Base-by-base conservation (phyloP, 1,140 invertebrate genomes). In the Octopus sinensis region DNA sequence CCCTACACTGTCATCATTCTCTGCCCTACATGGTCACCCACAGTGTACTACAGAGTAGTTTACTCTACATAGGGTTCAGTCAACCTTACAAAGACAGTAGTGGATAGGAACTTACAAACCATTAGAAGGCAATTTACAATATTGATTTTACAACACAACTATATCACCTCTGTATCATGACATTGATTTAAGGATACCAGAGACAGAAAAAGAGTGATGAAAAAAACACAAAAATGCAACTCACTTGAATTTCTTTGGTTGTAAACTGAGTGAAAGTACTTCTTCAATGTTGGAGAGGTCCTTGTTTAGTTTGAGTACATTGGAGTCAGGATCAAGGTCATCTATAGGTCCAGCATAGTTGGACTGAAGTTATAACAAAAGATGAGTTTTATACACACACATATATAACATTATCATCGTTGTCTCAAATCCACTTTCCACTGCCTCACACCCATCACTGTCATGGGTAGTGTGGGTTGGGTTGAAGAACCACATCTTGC, bases 241-340 rank as follows among this genome's bases (percentile, higher is more conserved):
- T 90, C 94, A 95, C 91, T 95, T 96, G 71, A 94, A 94, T 87
- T 97, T 96, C 56, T 94, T 92, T 6, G 94, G 93, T 88, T 94
- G 92, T 30, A 97, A 88, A 83, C 94, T 94, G 23, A 94, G 93
- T 80, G 93, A 93, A 82, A 97, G 91, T 17, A 94, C 93, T 88
- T 96, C 95, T 88, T 97, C 95, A 84, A 96, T 95, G 80, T 93
- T 92, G 1, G 93, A 92, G 7, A 97, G 89, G 84, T 96, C 95
- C 88, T 94, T 93, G 86, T 94, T 96, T 13, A 97, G 91, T 88
- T 96, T 94, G 76, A 95, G 91, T 6, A 97, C 95, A 88, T 95
- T 94, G 1, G 93, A 93, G 91, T 97, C 96, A 6, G 94, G 93
- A 86, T 96, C 95, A 78, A 91, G 87, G 80, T 91, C 89, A 87